Evolutionary conservation across 1,140 invertebrate species (phyloP), one percentile per base, ranked within the genome.

Genomic region (Brachionus manjavacas): DNA sequence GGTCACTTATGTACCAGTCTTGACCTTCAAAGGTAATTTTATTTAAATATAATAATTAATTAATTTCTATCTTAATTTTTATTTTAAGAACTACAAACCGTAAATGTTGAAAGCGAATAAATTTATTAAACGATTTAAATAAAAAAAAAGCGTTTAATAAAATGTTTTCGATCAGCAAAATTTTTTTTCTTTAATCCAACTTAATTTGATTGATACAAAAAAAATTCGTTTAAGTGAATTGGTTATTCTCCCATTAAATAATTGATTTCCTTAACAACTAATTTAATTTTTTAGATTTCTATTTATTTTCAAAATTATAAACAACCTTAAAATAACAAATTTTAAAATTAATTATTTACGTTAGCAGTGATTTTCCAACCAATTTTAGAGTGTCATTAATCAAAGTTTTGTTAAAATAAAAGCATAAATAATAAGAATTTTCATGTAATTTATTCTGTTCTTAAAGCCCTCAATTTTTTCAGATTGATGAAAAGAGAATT

Each of bases 1-100:
- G 79, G 96, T 99, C 49, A 97, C 96, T 72, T 96, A 95, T 89
- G 96, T 99, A 85, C 94, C 96, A 74, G 96, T 84, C 41, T 49
- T 52, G 23, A 52, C 83, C 49, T 84, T 84, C 83, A 84, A 84
- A 78, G 83, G 83, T 84, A 81, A n/a, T 39, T 81, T 81, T 41
- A 1, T 16, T 20, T 3, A 0, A 60, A 41, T 25, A 16, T 46
- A 35, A 35, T 43, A 12, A 43, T 64, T 35, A 35, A 16, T 43
- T 46, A 16, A 6, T 23, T 31, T 16, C 11, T 23, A 43, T 35
- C 35, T 64, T 39, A n/a, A 72, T 35, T 52, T 83, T 25, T 39
- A n/a, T 83, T 83, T 72, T 70, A 35, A 83, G 81, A 68, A 72
- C 52, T 83, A 41, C 81, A 68, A 31, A 83, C 81, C 14, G 81